Evolutionary conservation across 1,140 invertebrate genomes (phyloP).

Genomic region (Lepidurus arcticus): DNA sequence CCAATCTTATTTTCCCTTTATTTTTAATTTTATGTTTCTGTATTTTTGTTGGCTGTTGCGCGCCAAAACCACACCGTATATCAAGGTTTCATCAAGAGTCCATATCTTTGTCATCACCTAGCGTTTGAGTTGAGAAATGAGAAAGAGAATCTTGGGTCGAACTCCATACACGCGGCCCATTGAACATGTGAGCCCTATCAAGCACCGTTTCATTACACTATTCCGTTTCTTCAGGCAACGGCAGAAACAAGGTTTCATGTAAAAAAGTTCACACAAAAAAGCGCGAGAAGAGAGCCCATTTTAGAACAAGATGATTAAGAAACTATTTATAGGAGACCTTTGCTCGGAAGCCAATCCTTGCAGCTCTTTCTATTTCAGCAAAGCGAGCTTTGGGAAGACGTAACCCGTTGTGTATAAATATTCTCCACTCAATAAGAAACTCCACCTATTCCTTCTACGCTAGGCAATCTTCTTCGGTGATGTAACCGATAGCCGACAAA

Average conservation of each 20-base stretch:
- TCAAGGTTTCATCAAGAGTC: not conserved
- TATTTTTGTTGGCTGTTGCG: not conserved
- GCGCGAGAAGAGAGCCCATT: not conserved
- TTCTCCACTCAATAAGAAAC: not conserved
- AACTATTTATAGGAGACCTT: conserved; percentile 10
- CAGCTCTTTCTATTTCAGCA: not conserved
- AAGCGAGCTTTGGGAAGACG: not conserved
- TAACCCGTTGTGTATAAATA: not conserved
- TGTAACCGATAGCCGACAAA: not conserved
- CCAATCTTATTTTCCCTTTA: too few relatives aligned
- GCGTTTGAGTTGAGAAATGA: not conserved
- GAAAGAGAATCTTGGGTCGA: not conserved
- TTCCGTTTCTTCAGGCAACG: not conserved
- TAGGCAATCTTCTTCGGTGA: not conserved
- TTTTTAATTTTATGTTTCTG: too few relatives aligned
- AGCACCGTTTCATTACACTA: not conserved
- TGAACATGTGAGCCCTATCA: not conserved
- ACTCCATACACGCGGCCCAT: not conserved
- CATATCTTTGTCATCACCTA: conserved; percentile 10
- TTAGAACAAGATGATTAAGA: conserved; percentile 5
- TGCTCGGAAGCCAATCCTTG: not conserved
- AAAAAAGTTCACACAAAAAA: not conserved
- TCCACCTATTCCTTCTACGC: not conserved
- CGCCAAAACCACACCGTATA: not conserved
- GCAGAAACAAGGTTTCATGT: not conserved